A percentile compares a stretch with the other conserved stretches of the same genome.
Evolutionary conservation across 2,888 invertebrate genomes (phyloP).

Genomic region (Hoplodrina ambigua): DNA sequence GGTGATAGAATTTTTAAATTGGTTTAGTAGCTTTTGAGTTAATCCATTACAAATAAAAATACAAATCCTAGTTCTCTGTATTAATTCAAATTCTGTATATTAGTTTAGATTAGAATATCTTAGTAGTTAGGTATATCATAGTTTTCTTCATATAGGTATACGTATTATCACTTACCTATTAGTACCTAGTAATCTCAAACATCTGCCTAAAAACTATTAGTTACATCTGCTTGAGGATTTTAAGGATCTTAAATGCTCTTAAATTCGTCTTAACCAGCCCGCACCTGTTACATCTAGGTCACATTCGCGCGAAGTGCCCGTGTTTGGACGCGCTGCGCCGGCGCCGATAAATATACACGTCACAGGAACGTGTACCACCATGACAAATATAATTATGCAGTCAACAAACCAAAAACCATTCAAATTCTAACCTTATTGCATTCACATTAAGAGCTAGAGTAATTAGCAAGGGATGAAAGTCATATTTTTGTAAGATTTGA

Average conservation of each 20-base stretch:
- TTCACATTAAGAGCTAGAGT: background rate
- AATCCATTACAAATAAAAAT: too few relatives aligned
- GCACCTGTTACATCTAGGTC: constrained; percentile 80
- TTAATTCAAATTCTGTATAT: too few relatives aligned
- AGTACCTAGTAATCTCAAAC: too few relatives aligned
- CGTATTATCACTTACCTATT: too few relatives aligned
- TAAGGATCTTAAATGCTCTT: background rate
- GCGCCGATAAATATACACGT: constrained; percentile 86
- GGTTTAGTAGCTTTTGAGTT: too few relatives aligned
- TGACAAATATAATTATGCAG: constrained; percentile 52
- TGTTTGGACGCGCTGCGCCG: constrained; percentile 83
- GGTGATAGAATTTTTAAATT: too few relatives aligned
- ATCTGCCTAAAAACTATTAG: background rate
- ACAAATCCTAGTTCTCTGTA: too few relatives aligned
- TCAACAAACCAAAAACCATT: background rate
- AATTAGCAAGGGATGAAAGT: constrained; percentile 10
- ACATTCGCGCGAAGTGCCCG: constrained; percentile 85
- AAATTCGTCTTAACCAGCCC: constrained; percentile 66
- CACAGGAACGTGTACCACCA: constrained; percentile 78
- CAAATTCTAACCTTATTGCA: constrained; percentile 22
- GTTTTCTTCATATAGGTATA: too few relatives aligned
- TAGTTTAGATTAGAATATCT: too few relatives aligned
- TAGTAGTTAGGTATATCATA: too few relatives aligned
- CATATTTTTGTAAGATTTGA: constrained; percentile 44
- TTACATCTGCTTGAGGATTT: background rate